phyloP scores from a whole-genome alignment of 2,113 vertebrate species.

The Uropsilus gracilis region DNA sequence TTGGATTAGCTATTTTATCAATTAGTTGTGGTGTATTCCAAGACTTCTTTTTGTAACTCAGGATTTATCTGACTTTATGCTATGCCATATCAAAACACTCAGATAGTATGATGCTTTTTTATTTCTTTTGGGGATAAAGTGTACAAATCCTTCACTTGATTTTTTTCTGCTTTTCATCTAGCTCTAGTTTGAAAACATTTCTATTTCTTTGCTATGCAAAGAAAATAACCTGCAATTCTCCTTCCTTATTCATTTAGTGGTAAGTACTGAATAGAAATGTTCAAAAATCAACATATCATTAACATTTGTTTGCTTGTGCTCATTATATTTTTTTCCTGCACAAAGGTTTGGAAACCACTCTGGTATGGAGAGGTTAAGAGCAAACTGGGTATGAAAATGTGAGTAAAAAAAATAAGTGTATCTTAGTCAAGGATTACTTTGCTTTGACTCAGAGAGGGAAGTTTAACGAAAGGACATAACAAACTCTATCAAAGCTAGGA shows the following conservation, averaged over 20 bases:
- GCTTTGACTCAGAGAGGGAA: not conserved
- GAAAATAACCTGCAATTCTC: not conserved
- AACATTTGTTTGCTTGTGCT: not conserved
- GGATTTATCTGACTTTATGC: not conserved
- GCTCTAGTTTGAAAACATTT: constrained; percentile 40
- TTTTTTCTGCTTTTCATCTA: not conserved
- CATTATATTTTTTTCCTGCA: not conserved
- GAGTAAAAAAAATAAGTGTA: not conserved
- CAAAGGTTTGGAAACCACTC: not conserved
- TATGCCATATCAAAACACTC: not conserved
- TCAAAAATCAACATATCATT: not conserved
- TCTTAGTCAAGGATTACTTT: not conserved
- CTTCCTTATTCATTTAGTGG: not conserved
- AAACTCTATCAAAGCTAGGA: not conserved
- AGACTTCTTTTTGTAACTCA: not conserved
- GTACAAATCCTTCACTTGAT: not conserved
- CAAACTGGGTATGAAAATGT: not conserved
- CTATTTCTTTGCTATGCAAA: not conserved
- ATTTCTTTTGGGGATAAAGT: not conserved
- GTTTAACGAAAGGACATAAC: not conserved
- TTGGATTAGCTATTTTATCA: not conserved
- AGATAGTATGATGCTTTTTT: not conserved
- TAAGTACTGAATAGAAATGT: not conserved
- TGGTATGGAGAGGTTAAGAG: not conserved
- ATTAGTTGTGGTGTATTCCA: not conserved